These are phyloP conservation scores for Macquaria australasica DNA, from an alignment of 2,113 vertebrate species.

Conservation along the genomic window DNA sequence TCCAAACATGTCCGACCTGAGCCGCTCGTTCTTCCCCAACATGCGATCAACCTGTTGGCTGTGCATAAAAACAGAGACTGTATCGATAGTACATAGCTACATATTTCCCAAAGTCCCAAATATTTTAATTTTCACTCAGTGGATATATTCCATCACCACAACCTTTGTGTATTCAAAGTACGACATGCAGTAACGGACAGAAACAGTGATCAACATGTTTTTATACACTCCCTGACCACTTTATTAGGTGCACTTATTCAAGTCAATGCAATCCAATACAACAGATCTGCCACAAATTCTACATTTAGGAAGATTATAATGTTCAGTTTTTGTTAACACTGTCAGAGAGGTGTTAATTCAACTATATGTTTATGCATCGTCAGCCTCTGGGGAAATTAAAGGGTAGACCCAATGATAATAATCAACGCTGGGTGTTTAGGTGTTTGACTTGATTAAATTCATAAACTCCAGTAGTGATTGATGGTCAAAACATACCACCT, in stretches of 20 bases:
- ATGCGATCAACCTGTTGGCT: slow-evolving; percentile 95
- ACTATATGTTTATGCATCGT: neutral
- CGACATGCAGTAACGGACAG: neutral
- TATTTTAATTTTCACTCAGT: neutral
- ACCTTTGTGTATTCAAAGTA: neutral
- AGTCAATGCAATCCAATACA: neutral
- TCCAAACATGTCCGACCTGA: slow-evolving; percentile 95
- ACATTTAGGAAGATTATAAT: neutral
- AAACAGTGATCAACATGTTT: neutral
- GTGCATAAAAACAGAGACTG: slow-evolving; percentile 19
- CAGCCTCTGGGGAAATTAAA: neutral
- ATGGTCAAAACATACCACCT: neutral
- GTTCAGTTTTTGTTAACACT: neutral
- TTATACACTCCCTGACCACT: neutral
- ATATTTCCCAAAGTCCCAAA: neutral
- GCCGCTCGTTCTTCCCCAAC: slow-evolving; percentile 92
- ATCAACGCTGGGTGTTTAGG: neutral
- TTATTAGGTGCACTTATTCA: neutral
- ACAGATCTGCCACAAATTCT: neutral
- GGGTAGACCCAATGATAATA: neutral
- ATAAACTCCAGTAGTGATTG: neutral
- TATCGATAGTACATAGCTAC: neutral
- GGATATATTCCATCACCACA: neutral
- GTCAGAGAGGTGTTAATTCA: neutral
- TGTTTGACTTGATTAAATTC: neutral